Evolutionary conservation across 2,113 vertebrate species (phyloP).

Genomic region (Potamarius usumacintae): DNA sequence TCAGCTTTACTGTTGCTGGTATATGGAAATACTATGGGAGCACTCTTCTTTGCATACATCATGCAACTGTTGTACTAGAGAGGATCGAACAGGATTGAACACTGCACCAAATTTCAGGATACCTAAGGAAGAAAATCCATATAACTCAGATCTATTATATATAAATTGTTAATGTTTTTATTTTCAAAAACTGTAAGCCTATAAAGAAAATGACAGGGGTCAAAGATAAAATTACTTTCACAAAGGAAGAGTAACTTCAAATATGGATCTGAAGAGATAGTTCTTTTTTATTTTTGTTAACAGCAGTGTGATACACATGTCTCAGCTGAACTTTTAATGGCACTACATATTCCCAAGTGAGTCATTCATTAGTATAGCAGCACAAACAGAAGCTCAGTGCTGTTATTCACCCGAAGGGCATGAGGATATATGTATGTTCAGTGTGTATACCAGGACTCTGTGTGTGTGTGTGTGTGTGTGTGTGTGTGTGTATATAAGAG

Average conservation of each 20-base stretch:
- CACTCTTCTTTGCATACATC: not conserved
- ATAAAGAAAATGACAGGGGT: conserved; percentile 41
- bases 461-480: not conserved
- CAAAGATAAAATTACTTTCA: conserved; percentile 63
- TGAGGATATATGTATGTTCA: conserved; percentile 20
- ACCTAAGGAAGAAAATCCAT: not conserved
- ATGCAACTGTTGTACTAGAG: not conserved
- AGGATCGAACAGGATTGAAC: not conserved
- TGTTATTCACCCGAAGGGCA: conserved; percentile 44
- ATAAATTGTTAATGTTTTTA: not conserved
- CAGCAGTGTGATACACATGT: conserved; percentile 73
- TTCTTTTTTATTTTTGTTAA: conserved; percentile 78
- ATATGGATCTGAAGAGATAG: conserved; percentile 69
- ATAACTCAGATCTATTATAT: not conserved
- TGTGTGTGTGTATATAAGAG: conserved; percentile 21
- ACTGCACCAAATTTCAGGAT: not conserved
- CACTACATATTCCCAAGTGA: conserved; percentile 71
- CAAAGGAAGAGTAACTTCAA: conserved; percentile 48
- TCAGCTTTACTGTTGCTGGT: not conserved
- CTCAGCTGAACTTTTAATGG: conserved; percentile 71
- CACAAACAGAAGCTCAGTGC: conserved; percentile 70
- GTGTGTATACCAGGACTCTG: not conserved
- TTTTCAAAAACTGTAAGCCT: not conserved
- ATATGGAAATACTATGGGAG: conserved; percentile 14
- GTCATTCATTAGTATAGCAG: conserved; percentile 69